Evolutionary conservation across 1,140 invertebrate genomes (phyloP), one percentile per base, ranked within the genome.

Genomic region (Bombus soroeensis): DNA sequence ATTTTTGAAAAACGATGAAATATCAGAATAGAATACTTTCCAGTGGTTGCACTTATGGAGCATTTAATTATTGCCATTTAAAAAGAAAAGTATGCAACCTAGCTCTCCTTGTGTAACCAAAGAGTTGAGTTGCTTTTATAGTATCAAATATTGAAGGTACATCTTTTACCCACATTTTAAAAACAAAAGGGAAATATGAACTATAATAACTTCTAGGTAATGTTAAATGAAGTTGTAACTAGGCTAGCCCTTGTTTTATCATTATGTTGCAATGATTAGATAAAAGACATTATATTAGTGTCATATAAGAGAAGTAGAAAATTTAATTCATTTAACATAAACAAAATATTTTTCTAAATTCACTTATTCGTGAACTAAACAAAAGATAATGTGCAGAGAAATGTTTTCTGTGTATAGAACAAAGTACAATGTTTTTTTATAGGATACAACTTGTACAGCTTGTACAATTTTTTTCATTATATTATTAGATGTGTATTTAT

Each of bases 71-170:
- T 53, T 47, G 22, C 22, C 13, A 32, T 85, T 85, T 81, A 83
- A 83, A 86, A 86, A 85, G 72, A 83, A 85, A 85, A 75, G 34
- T 87, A 79, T 81, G 77, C 86, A 85, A 87, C 64, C 39, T 80
- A 70, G 70, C 86, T 87, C 86, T 80, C n/a, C 41, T 87, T 73
- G 82, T 87, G 82, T 85, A 87, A 85, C 87, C 87, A 88, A 88
- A 88, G 87, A 88, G 72, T 86, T 76, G 62, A 87, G 25, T 78
- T 83, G 64, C 59, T 87, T 87, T 87, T 84, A 59, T 86, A 81
- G 43, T 72, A 34, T 85, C 18, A 25, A 79, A 71, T 72, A 79
- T 28, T 43, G 78, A 59, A 39, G 47, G 53, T 70, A 62, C 3
- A 64, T 64, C 25, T 80, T 85, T 72, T 80, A 32, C 34, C 73